Evolutionary conservation across 2,797 vertebrate species (phyloP), one percentile per base, ranked within the genome.

Genomic region (Sarcophilus harrisii): DNA sequence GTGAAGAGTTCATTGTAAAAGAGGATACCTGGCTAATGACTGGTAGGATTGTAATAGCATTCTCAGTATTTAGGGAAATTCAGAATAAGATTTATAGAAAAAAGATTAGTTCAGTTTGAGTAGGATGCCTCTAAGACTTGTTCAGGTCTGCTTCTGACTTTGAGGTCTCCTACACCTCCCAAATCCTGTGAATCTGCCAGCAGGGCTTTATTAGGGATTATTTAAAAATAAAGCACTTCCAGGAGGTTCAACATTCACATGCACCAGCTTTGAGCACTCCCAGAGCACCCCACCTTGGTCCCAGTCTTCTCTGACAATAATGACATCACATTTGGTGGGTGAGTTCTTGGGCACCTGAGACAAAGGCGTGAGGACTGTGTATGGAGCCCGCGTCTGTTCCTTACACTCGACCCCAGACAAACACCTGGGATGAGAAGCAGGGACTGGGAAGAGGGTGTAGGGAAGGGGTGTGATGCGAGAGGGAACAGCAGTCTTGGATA

Each of bases 401-500:
- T 16, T 29, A 11, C 29, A 32, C 90, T 18, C 16, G 16, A 29
- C 1, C 29, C 90, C 52, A 32, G 90, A 57, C 49, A 90, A 10
- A 57, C 29, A 21, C 55, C 90, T 57, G 54, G 90, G 29, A 57
- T 21, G 21, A 1, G 5, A 87, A 87, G 38, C 1, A 87, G 38
- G 38, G 73, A 45, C 21, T 81, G 16, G 0, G 38, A 81, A 45
- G 0, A 14, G 28, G 14, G 55, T 30, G 90, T 16, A 21, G 49
- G 16, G 49, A 55, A 52, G 4, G 66, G 60, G 93, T 87, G 27
- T 81, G 81, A 93, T 28, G 62, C 24, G 8, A 92, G 38, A 49
- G 38, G 59, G n/a, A 54, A 59, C 30, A 28, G 66, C 49, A 93
- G 59, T 87, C 93, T 93, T 95, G 52, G 0, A 66, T 90, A 93